phyloP scores from a whole-genome alignment of 2,797 vertebrate species.

The Rhyacichthys aspro region DNA sequence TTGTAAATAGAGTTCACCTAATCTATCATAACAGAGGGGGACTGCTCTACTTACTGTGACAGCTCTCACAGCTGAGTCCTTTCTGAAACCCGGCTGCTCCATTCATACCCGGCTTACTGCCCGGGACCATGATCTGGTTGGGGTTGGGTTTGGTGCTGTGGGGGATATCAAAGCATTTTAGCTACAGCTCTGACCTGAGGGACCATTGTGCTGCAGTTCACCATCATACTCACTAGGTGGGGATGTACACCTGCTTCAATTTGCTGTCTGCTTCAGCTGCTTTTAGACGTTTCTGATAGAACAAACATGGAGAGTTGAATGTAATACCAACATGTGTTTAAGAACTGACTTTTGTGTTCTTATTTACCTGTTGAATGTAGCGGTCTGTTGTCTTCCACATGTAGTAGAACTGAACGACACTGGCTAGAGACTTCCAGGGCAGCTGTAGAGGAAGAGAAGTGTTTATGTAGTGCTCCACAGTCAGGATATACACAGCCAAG shows the following conservation, averaged over 20 bases:
- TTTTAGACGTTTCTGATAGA: constrained; percentile 94
- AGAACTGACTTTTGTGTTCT: neutral
- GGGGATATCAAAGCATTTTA: constrained; percentile 2
- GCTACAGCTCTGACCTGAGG: neutral
- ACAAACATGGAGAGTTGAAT: constrained; percentile 37
- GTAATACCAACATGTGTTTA: neutral
- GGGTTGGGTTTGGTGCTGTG: constrained; percentile 94
- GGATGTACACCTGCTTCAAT: constrained; percentile 98
- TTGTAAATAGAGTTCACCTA: neutral
- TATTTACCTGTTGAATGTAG: constrained; percentile 94
- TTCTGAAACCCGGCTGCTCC: constrained; percentile 92
- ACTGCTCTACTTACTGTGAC: constrained; percentile 87
- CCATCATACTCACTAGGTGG: constrained; percentile 92
- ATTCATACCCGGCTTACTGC: constrained; percentile 92
- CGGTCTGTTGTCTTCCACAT: constrained; percentile 99
- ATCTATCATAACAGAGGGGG: neutral
- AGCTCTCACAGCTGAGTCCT: constrained; percentile 93
- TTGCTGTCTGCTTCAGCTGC: constrained; percentile 98
- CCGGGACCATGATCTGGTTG: constrained; percentile 93
- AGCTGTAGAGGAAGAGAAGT: constrained; percentile 74
- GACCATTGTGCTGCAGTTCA: neutral
- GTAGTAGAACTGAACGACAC: constrained; percentile 98
- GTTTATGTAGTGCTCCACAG: neutral
- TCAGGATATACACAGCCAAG: neutral
- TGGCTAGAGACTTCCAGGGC: constrained; percentile 98